phyloP scores from a whole-genome alignment of 2,888 invertebrate species.

The Dasysyrphus albostriatus region DNA sequence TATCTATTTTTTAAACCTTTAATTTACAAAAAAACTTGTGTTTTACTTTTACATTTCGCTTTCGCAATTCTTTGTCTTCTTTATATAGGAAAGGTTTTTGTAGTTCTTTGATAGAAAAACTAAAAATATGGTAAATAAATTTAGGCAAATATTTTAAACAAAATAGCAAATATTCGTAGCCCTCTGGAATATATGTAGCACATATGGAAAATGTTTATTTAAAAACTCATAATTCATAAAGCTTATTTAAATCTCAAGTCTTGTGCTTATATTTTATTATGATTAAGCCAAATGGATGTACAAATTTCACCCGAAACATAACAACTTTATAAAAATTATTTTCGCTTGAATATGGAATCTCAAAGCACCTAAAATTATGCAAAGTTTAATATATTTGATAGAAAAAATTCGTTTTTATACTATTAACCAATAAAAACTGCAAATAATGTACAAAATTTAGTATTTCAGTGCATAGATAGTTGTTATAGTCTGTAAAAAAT shows the following conservation, averaged over 20 bases:
- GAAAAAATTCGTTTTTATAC: too few relatives aligned
- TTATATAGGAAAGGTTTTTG: not conserved
- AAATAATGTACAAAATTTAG: too few relatives aligned
- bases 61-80: not conserved
- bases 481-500: too few relatives aligned
- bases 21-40: too few relatives aligned
- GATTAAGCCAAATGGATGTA: not conserved
- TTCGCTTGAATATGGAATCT: too few relatives aligned
- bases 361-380: not conserved
- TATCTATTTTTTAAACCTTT: not conserved
- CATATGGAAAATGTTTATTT: not conserved
- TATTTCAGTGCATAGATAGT: too few relatives aligned
- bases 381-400: not conserved
- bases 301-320: not conserved
- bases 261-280: not conserved
- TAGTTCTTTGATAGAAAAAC: not conserved
- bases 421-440: too few relatives aligned
- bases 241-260: not conserved
- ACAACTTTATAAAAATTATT: too few relatives aligned
- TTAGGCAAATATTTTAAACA: not conserved
- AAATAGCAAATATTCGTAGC: too few relatives aligned
- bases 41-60: not conserved
- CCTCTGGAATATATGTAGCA: too few relatives aligned
- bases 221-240: not conserved
- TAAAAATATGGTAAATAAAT: not conserved